These are phyloP conservation scores for Sinelater perroti DNA, from an alignment of 2,888 invertebrate genomes.

Conservation along the genomic window DNA sequence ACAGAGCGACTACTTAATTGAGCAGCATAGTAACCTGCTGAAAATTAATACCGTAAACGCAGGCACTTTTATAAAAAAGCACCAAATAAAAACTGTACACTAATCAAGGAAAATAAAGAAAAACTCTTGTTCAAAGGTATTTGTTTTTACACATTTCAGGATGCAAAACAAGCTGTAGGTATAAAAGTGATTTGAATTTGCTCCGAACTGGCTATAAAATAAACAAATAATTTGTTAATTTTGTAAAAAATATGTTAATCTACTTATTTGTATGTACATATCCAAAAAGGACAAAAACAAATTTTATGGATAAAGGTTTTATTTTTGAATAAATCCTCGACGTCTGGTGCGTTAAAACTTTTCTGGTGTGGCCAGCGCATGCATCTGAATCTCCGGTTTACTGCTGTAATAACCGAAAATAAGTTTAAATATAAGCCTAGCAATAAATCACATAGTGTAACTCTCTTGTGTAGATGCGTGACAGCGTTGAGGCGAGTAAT, in stretches of 20 bases:
- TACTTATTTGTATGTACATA: conserved; percentile 13
- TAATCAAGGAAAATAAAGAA: no score
- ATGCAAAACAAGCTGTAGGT: no score
- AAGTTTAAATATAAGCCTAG: background rate
- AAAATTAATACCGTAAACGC: no score
- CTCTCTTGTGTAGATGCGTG: conserved; percentile 14
- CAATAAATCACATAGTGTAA: conserved; percentile 6
- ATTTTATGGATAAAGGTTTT: no score
- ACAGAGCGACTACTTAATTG: no score
- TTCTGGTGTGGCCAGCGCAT: background rate
- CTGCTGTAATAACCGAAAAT: background rate
- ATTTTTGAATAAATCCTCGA: background rate
- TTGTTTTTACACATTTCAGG: no score
- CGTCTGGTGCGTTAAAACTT: background rate
- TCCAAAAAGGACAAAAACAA: no score
- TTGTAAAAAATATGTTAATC: conserved; percentile 9
- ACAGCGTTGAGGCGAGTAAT: conserved; percentile 17
- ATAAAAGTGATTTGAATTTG: conserved; percentile 8
- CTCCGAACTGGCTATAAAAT: conserved; percentile 2
- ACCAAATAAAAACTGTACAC: no score
- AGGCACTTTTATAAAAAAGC: no score
- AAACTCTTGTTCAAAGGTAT: no score
- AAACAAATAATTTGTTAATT: conserved; percentile 11
- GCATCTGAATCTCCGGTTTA: background rate
- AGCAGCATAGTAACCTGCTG: no score